These are phyloP conservation scores for Holcopasites calliopsidis DNA, from an alignment of 1,140 invertebrate species.

Conservation along the genomic window DNA sequence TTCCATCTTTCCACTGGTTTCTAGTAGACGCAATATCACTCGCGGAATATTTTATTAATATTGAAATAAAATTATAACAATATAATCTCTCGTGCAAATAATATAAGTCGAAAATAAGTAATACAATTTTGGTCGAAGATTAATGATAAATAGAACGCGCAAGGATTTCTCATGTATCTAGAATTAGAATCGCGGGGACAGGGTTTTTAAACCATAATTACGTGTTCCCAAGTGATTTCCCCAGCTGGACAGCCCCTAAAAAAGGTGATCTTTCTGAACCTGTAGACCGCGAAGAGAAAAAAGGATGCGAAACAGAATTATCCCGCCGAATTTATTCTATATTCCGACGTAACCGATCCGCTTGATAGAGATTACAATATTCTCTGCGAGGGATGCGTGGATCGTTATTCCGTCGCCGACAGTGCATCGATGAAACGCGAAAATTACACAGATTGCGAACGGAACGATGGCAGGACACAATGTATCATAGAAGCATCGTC, in stretches of 20 bases:
- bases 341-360: neutral
- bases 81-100: too few species aligned
- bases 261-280: slow-evolving; percentile 51
- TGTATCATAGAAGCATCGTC: slow-evolving; percentile 9
- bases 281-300: slow-evolving; percentile 45
- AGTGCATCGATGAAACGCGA: neutral
- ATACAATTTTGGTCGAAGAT: too few species aligned
- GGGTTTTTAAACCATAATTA: slow-evolving; percentile 20
- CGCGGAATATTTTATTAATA: too few species aligned
- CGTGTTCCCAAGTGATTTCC: neutral
- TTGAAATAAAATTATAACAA: too few species aligned
- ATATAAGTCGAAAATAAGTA: too few species aligned
- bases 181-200: slow-evolving; percentile 37
- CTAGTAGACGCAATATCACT: neutral
- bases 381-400: slow-evolving; percentile 4
- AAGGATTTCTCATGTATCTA: slow-evolving; percentile 32
- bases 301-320: slow-evolving; percentile 53
- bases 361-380: neutral
- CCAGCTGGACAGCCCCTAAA: slow-evolving; percentile 4
- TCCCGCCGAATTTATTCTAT: slow-evolving; percentile 45
- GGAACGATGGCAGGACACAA: neutral
- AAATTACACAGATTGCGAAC: neutral
- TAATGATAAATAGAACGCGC: slow-evolving; percentile 12
- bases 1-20: neutral
- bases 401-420: neutral